Evolutionary conservation across 2,113 vertebrate species (phyloP).

Genomic region (Indri indri): DNA sequence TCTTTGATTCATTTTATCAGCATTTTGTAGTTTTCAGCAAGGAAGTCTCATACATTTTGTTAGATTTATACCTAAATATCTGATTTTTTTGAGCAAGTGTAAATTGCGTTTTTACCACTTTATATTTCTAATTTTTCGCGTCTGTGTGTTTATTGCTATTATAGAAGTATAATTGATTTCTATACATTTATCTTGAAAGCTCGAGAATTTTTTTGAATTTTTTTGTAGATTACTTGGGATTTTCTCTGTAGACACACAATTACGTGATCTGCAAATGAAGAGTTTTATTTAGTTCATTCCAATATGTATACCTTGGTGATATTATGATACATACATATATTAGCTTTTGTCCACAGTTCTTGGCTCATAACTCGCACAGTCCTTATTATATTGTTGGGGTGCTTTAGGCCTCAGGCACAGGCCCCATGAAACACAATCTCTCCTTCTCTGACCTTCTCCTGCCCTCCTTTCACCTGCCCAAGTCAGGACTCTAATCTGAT

Average conservation of each 20-base stretch:
- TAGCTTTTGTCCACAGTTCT: too few relatives aligned
- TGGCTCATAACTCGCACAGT: too few relatives aligned
- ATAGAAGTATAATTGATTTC: background rate
- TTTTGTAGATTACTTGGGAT: background rate
- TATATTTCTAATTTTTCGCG: background rate
- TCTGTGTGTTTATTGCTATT: background rate
- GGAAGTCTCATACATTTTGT: background rate
- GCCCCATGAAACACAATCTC: too few relatives aligned
- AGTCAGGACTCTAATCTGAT: too few relatives aligned
- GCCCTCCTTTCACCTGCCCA: too few relatives aligned
- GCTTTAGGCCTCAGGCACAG: too few relatives aligned
- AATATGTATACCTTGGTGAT: background rate
- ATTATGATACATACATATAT: too few relatives aligned
- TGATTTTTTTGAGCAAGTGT: background rate
- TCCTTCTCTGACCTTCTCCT: too few relatives aligned
- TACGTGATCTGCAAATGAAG: background rate
- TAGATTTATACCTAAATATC: background rate
- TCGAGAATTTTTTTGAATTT: too few relatives aligned
- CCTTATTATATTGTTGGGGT: too few relatives aligned
- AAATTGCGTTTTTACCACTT: background rate
- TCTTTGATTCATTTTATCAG: background rate
- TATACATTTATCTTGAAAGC: background rate
- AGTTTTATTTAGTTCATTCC: background rate
- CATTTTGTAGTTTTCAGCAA: background rate
- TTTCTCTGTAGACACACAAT: background rate